phyloP scores from a whole-genome alignment of 2,797 vertebrate genomes.

The Lagorchestes hirsutus region DNA sequence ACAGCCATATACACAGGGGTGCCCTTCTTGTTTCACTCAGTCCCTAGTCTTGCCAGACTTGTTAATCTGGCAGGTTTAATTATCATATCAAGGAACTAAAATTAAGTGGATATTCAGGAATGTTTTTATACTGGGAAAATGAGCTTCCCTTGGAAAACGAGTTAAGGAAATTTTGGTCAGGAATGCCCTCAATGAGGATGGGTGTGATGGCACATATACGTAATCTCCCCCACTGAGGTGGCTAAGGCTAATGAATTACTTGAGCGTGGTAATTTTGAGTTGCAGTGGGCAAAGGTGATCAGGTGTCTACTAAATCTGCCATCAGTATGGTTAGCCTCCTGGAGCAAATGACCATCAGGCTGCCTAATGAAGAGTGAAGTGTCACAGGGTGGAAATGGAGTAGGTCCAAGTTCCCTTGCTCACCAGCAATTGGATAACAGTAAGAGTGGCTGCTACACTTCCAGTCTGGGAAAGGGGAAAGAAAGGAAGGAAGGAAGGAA shows the following conservation, averaged over 20 bases:
- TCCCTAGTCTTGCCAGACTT: background rate
- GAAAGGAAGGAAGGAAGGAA: background rate
- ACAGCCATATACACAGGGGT: background rate
- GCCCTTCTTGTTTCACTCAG: background rate
- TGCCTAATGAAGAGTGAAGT: background rate
- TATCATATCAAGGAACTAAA: background rate
- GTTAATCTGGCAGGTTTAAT: background rate
- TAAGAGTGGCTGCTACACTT: background rate
- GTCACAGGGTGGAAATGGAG: background rate
- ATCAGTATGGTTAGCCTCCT: background rate
- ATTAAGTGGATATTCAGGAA: background rate
- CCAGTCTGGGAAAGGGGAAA: accelerated
- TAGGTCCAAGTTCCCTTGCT: background rate
- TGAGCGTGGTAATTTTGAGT: background rate
- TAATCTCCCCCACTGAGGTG: background rate
- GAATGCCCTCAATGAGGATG: background rate
- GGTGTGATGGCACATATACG: background rate
- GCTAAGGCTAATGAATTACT: background rate
- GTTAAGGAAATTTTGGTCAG: background rate
- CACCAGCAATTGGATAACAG: background rate
- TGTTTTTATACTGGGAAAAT: background rate
- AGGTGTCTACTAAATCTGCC: background rate
- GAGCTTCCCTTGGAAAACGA: background rate
- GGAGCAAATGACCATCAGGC: background rate
- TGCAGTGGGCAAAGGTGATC: background rate